phyloP scores from a whole-genome alignment of 1,140 invertebrate species.

The Lucilia cuprina region DNA sequence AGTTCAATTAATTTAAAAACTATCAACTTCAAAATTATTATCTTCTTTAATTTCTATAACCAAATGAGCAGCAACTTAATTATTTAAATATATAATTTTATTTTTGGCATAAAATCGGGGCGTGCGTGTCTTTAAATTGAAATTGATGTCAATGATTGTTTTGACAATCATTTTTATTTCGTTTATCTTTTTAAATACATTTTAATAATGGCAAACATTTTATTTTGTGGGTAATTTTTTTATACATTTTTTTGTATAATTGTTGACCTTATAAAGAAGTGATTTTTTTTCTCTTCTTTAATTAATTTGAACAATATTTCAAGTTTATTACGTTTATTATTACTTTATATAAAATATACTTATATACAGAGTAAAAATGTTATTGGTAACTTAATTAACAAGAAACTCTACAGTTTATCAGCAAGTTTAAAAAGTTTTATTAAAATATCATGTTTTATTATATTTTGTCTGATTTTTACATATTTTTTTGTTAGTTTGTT shows the following conservation, averaged over 20 bases:
- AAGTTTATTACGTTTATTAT: not conserved
- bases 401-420: not conserved
- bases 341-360: not conserved
- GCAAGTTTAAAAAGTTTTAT: not conserved
- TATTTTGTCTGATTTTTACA: too few species aligned
- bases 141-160: not conserved
- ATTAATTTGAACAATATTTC: not conserved
- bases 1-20: too few species aligned
- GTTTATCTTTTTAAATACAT: not conserved
- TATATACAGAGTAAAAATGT: not conserved
- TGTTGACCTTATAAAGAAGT: constrained; percentile 2
- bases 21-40: too few species aligned
- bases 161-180: not conserved
- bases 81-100: too few species aligned
- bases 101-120: not conserved
- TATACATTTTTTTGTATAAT: not conserved
- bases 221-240: not conserved
- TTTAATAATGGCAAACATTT: not conserved
- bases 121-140: not conserved
- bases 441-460: not conserved
- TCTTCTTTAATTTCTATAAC: too few species aligned
- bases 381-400: not conserved
- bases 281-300: not conserved
- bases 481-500: too few species aligned
- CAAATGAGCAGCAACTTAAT: too few species aligned